Conservation (phyloP, 2,797 vertebrate genomes). For the Neomorphus geoffroyi region DNA sequence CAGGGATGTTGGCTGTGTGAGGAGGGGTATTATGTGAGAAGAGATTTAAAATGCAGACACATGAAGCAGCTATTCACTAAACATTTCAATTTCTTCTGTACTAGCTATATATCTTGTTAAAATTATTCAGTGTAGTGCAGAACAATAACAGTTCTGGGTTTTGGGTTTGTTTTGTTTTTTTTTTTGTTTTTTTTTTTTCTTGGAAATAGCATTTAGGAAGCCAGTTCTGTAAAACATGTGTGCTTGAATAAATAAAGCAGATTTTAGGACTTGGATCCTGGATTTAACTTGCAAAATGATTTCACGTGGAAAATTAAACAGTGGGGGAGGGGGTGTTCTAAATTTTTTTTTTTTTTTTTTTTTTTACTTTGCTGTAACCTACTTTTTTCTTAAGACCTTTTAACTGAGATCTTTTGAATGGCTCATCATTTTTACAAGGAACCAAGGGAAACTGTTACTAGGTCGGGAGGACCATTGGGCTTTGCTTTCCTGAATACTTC, state of each 20-base stretch:
- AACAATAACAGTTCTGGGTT: neutral
- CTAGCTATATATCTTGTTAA: neutral
- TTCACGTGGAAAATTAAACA: neutral
- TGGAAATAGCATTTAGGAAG: neutral
- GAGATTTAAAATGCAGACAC: conserved; percentile 19
- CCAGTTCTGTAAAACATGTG: neutral
- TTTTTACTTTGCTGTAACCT: neutral
- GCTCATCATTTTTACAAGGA: neutral
- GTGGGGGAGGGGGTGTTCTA: too few species aligned
- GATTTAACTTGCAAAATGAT: neutral
- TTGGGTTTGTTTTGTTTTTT: neutral
- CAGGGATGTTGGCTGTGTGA: conserved; percentile 4
- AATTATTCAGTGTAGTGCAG: neutral
- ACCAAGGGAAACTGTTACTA: neutral
- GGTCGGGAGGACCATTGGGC: neutral
- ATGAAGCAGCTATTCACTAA: neutral
- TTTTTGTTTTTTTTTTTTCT: neutral
- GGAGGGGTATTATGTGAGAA: neutral
- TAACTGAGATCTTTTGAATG: neutral
- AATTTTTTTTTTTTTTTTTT: neutral
- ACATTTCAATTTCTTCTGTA: neutral
- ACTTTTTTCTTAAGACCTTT: neutral
- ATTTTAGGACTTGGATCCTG: neutral
- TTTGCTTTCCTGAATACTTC: neutral
- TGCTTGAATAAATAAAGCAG: neutral